Conservation (phyloP, 1,140 invertebrate species). For the Hesperophylax magnus region DNA sequence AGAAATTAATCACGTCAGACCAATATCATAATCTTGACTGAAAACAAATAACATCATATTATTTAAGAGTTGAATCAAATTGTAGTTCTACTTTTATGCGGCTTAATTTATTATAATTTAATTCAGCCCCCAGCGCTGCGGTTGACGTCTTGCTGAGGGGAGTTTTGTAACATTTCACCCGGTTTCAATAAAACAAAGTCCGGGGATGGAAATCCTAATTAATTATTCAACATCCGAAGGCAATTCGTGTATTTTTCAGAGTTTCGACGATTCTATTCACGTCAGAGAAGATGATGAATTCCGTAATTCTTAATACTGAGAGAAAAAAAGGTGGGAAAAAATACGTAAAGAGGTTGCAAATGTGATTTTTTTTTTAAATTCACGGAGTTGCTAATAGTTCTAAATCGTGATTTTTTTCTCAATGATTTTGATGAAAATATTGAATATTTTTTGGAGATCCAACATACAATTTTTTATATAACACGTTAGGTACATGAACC, state of each 20-base stretch:
- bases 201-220: neutral
- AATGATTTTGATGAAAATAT: neutral
- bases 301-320: neutral
- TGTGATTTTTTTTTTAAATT: neutral
- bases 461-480: too few species aligned
- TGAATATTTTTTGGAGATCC: neutral
- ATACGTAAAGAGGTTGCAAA: neutral
- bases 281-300: constrained; percentile 5
- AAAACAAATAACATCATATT: too few species aligned
- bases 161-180: constrained; percentile 20
- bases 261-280: constrained; percentile 48
- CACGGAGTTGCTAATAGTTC: neutral
- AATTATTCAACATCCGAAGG: constrained; percentile 16
- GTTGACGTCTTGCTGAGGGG: neutral
- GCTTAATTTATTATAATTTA: constrained; percentile 17
- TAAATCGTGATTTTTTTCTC: too few species aligned
- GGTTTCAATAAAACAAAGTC: constrained; percentile 8
- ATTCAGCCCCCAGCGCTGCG: neutral
- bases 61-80: too few species aligned
- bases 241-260: constrained; percentile 5
- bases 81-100: neutral
- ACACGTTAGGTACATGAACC: too few species aligned
- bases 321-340: neutral
- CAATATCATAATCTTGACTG: too few species aligned
- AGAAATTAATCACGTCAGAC: neutral